Percentiles rank a stretch among this genome's conserved stretches.
These are phyloP conservation scores for Thrips palmi DNA, from an alignment of 1,140 invertebrate species.

Conservation along the genomic window DNA sequence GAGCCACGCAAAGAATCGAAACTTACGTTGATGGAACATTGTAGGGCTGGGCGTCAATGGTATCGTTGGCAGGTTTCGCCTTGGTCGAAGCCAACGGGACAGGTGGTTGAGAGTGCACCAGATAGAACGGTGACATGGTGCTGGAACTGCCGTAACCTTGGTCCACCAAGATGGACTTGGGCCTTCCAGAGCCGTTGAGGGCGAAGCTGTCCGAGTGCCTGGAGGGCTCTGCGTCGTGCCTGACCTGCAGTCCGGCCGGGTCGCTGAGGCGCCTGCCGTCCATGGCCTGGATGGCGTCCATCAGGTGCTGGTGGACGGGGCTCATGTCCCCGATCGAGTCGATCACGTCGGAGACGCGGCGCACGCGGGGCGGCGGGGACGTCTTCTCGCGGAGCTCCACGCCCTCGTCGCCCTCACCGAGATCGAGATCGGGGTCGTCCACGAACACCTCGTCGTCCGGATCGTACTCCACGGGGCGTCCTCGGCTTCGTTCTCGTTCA, in stretches of 20 bases:
- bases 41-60: no score
- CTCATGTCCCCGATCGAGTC: conserved; percentile 15
- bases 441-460: conserved; percentile 15
- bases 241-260: background rate
- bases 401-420: conserved; percentile 14
- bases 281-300: background rate
- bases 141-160: background rate
- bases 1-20: background rate
- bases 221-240: background rate
- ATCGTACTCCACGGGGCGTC: no score
- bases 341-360: conserved; percentile 17
- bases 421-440: conserved; percentile 9
- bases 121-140: no score
- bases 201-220: background rate
- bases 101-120: no score
- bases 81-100: no score
- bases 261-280: background rate
- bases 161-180: conserved; percentile 2
- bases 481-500: no score
- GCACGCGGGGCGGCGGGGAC: conserved; percentile 9
- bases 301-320: conserved; percentile 5
- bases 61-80: no score
- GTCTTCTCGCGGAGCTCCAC: conserved; percentile 8
- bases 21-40: background rate
- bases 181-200: background rate